A percentile compares a stretch with the other conserved stretches of the same genome.
Evolutionary conservation across 2,888 invertebrate species (phyloP).

Genomic region (Cryptocheilus praepositus): DNA sequence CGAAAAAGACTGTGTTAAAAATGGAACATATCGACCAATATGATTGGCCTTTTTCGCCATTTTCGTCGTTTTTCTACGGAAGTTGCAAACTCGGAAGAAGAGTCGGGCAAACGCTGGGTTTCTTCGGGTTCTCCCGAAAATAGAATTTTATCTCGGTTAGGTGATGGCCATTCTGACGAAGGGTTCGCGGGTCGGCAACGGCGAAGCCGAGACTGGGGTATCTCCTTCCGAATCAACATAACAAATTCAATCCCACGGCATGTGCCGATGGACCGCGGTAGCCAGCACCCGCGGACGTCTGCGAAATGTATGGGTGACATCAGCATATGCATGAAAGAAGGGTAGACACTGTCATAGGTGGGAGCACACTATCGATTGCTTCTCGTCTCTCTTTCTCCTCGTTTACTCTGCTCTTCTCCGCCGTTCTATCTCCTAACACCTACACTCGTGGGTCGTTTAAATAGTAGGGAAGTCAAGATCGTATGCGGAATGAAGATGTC

Average conservation of each 20-base stretch:
- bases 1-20: neutral
- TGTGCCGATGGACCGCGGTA: slow-evolving; percentile 46
- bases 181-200: slow-evolving; percentile 13
- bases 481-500: too few species aligned
- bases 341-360: slow-evolving; percentile 59
- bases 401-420: neutral
- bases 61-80: neutral
- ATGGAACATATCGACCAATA: neutral
- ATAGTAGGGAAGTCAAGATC: too few species aligned
- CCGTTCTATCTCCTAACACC: too few species aligned
- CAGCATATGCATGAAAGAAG: slow-evolving; percentile 69
- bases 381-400: slow-evolving; percentile 47
- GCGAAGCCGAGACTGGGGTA: slow-evolving; percentile 34
- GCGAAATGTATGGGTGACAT: slow-evolving; percentile 60
- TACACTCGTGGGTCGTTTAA: too few species aligned
- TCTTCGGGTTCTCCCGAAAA: neutral
- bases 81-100: too few species aligned
- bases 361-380: slow-evolving; percentile 62
- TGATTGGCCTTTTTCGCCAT: neutral
- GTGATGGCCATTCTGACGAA: slow-evolving; percentile 5
- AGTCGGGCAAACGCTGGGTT: neutral
- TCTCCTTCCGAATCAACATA: slow-evolving; percentile 52
- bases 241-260: slow-evolving; percentile 61
- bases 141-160: slow-evolving; percentile 6
- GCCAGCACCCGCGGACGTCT: slow-evolving; percentile 45